Evolutionary conservation across 1,140 invertebrate genomes (phyloP).

Genomic region (Eumeta japonica): DNA sequence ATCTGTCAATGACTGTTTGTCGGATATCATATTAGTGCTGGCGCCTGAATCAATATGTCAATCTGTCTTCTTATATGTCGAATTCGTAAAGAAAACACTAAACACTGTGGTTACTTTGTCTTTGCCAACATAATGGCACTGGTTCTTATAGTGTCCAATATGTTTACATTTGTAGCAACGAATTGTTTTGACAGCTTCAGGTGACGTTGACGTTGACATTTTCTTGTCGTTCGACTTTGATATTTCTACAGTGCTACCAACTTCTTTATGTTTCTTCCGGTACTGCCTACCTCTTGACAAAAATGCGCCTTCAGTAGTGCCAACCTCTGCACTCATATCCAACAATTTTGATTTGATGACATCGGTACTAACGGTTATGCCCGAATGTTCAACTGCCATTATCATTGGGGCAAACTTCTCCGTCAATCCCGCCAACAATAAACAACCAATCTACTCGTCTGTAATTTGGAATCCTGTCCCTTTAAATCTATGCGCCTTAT

Average conservation of each 20-base stretch:
- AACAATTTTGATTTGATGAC: constrained; percentile 13
- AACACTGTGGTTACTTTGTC: not conserved
- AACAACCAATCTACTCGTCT: constrained; percentile 11
- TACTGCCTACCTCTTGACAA: constrained; percentile 10
- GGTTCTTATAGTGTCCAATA: constrained; percentile 13
- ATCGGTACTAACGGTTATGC: constrained; percentile 10
- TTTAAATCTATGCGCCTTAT: constrained; percentile 12
- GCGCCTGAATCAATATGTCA: too few species aligned
- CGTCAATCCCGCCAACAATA: constrained; percentile 10
- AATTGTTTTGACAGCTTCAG: constrained; percentile 9
- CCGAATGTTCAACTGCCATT: constrained; percentile 16
- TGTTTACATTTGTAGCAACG: constrained; percentile 14
- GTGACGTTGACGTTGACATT: constrained; percentile 1
- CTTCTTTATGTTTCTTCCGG: not conserved
- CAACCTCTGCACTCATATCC: constrained; percentile 12
- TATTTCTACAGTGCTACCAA: too few species aligned
- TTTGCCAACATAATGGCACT: constrained; percentile 9
- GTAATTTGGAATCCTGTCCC: constrained; percentile 23
- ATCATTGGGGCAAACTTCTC: constrained; percentile 12
- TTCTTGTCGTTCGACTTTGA: too few species aligned
- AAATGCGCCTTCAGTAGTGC: constrained; percentile 8
- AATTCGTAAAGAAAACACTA: constrained; percentile 2
- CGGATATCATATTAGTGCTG: constrained; percentile 1
- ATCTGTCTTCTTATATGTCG: constrained; percentile 2
- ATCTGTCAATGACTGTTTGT: not conserved